Evolutionary conservation across 1,140 invertebrate genomes (phyloP).

Genomic region (Amyelois transitella): DNA sequence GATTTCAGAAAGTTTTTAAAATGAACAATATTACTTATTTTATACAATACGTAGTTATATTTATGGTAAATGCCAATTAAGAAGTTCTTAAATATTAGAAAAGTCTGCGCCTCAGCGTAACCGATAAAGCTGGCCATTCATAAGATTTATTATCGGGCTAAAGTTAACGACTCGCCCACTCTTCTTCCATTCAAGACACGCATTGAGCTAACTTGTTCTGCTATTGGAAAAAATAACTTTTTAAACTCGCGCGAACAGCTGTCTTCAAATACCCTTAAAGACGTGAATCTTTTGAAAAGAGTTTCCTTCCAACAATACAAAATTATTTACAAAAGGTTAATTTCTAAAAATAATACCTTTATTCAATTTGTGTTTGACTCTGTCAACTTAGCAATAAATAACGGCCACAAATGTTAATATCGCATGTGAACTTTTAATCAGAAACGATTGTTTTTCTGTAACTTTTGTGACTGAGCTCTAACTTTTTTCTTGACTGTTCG

Average conservation of each 20-base stretch:
- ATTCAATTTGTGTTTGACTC: too few relatives aligned
- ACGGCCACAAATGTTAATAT: neutral
- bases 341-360: too few relatives aligned
- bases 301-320: constrained; percentile 12
- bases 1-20: too few relatives aligned
- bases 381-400: neutral
- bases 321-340: constrained; percentile 1
- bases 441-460: constrained; percentile 1
- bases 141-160: constrained; percentile 55
- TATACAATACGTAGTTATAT: neutral
- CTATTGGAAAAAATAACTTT: constrained; percentile 54
- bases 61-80: constrained; percentile 42
- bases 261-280: constrained; percentile 31
- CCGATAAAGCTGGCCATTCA: constrained; percentile 49
- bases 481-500: constrained; percentile 3
- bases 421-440: constrained; percentile 9
- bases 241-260: constrained; percentile 43
- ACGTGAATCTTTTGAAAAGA: constrained; percentile 24
- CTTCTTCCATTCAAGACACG: constrained; percentile 47
- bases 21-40: too few relatives aligned
- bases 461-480: constrained; percentile 8
- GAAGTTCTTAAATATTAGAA: constrained; percentile 43
- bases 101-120: constrained; percentile 31
- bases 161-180: constrained; percentile 44
- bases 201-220: constrained; percentile 49